phyloP scores from a whole-genome alignment of 2,888 invertebrate genomes.

The Ryuthela nishihirai region DNA sequence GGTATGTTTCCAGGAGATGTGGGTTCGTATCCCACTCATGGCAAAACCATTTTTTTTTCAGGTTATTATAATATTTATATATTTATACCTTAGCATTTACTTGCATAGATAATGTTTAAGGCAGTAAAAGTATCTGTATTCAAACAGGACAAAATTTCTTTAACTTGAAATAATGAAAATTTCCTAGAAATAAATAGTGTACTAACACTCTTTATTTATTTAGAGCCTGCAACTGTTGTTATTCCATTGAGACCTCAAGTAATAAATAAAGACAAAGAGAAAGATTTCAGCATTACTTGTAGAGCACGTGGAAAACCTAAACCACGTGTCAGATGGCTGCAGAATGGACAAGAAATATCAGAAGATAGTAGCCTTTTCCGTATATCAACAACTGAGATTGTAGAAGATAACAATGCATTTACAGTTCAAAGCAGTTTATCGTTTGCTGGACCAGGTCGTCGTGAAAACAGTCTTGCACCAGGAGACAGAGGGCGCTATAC shows the following conservation, averaged over 20 bases:
- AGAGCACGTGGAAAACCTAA: constrained; percentile 84
- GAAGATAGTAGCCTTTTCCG: constrained; percentile 62
- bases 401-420: constrained; percentile 69
- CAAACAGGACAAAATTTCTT: neutral
- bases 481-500: constrained; percentile 82
- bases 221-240: constrained; percentile 77
- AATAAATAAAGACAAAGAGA: constrained; percentile 65
- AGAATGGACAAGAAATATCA: constrained; percentile 54
- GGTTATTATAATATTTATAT: too few species aligned
- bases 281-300: constrained; percentile 74
- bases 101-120: too few species aligned
- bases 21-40: too few species aligned
- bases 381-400: constrained; percentile 70
- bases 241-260: constrained; percentile 61
- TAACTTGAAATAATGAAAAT: neutral
- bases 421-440: constrained; percentile 76
- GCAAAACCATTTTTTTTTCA: too few species aligned
- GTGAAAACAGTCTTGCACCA: constrained; percentile 51
- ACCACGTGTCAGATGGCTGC: constrained; percentile 78
- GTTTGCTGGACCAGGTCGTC: constrained; percentile 73
- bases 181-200: too few species aligned
- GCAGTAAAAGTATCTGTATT: neutral
- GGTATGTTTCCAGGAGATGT: too few species aligned
- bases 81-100: too few species aligned
- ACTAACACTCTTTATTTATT: constrained; percentile 10